Base-by-base conservation (phyloP, 2,888 invertebrate genomes). In the Prenolepis imparis region DNA sequence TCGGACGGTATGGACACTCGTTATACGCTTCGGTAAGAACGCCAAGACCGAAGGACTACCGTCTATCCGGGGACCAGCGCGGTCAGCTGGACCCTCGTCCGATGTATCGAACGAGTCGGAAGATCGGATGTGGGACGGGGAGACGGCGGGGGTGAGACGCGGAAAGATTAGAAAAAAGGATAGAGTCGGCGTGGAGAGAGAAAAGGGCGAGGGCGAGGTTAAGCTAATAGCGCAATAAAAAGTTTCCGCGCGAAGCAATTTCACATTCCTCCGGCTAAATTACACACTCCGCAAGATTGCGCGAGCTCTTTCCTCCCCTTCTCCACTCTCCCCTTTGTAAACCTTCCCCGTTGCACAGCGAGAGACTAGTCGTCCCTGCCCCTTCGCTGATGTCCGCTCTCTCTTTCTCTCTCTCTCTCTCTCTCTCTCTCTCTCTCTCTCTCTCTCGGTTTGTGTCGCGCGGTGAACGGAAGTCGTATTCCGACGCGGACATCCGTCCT, bases 251-350 rank as follows among this genome's bases (percentile, higher is more conserved):
- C 81, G 80, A 84, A 88, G 90, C 88, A 90, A 92, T 91, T 89
- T 91, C 88, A 85, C 89, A 90, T 91, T 91, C 88, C 89, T 85
- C 84, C 86, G 86, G 83, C 82, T 90, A 88, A 92, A 91, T 91
- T 91, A 91, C 87, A 88, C 85, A 87, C 86, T 87, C 84, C 72
- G 88, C 90, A 91, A 91, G 91, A 91, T 91, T 90, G 90, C 84
- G 85, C 88, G 78, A 59, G 73, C 32, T 68, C 68, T 87, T 83
- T 82, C 87, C 83, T 86, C 77, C 78, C 68, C 18, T 36, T 5
- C 36, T 5, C 36, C 28, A 3, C 28, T 3, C 28, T 32, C 5
- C 5, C 5, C 36, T 5, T 36, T 36, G 61, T 72, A 61, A 75
- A 67, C 28, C 15, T 18, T 32, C 24, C 8, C 70, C 28, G 59